These are phyloP conservation scores for Piezodorus guildinii DNA, from an alignment of 1,140 invertebrate species.

Conservation along the genomic window DNA sequence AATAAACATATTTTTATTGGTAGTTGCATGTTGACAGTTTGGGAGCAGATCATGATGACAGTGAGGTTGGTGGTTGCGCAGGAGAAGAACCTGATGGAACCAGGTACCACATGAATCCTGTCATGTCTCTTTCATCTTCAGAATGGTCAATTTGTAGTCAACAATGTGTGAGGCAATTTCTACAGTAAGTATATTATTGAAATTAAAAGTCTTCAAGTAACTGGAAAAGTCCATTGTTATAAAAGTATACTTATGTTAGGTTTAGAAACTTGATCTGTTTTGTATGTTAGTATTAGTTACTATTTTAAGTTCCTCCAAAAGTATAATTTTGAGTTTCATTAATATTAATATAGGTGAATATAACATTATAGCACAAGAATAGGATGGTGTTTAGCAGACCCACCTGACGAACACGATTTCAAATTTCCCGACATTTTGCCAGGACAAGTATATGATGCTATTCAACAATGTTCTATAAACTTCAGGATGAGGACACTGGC, in stretches of 20 bases:
- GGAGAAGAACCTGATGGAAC: constrained; percentile 32
- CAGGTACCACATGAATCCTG: constrained; percentile 47
- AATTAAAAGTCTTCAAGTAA: too few species aligned
- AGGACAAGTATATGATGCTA: constrained; percentile 56
- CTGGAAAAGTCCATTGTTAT: too few species aligned
- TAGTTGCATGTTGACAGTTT: constrained; percentile 41
- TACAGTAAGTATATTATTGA: constrained; percentile 40
- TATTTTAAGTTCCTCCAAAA: too few species aligned
- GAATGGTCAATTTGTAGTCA: constrained; percentile 55
- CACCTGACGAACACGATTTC: constrained; percentile 41
- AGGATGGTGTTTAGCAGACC: constrained; percentile 50
- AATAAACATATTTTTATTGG: not conserved
- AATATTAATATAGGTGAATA: too few species aligned
- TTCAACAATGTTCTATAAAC: constrained; percentile 49
- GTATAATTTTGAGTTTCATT: too few species aligned
- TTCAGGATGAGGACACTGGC: constrained; percentile 21
- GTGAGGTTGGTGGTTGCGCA: constrained; percentile 35
- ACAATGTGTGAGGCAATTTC: constrained; percentile 47
- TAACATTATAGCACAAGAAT: constrained; percentile 41
- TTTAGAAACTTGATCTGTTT: too few species aligned
- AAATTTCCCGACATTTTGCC: constrained; percentile 46
- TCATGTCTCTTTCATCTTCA: constrained; percentile 43
- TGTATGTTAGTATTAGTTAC: too few species aligned
- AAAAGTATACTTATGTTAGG: too few species aligned
- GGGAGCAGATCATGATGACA: constrained; percentile 48